Evolutionary conservation across 2,797 vertebrate species (phyloP), one percentile per base, ranked within the genome.

Genomic region (Siniperca undulata): DNA sequence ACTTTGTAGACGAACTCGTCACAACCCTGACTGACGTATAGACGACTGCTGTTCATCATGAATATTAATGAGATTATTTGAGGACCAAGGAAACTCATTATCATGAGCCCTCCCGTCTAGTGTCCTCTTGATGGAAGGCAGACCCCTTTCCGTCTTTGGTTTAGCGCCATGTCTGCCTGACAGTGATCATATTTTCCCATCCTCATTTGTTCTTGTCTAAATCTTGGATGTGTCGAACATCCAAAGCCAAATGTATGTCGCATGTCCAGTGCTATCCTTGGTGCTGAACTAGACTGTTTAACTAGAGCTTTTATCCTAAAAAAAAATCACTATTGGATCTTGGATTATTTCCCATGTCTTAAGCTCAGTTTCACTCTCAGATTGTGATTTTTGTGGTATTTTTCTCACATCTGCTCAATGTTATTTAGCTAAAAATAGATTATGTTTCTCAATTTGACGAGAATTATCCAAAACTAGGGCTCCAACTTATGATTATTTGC

Each of bases 41-140:
- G 38, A 79, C 30, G 72, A 60, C 46, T 79, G 48, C 42, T 67
- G 65, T 53, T 80, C 66, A 58, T 83, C 62, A 78, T 89, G 24
- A 89, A 81, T 81, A 83, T 86, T 83, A 64, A 85, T 89, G 71
- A 76, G 67, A 61, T 66, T 78, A 77, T 89, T 74, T 89, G 60
- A 79, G 81, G 80, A 74, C 53, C 34, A 79, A 69, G 52, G 42
- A 27, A n/a, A 44, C 50, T 82, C 68, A 77, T 77, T 81, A 80
- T 65, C 27, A 71, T 70, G 24, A 80, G 61, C 59, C 55, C 46
- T 65, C 17, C 9, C 22, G 2, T 72, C 40, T 53, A 50, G 53
- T 65, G 46, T 58, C 61, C 30, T 84, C 34, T 69, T 62, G 14
- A 40, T 60, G n/a, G 61, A 82, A 78, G 64, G 22, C 38, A 70